These are phyloP conservation scores for Tachycineta bicolor DNA, from an alignment of 2,113 vertebrate genomes.

Conservation along the genomic window DNA sequence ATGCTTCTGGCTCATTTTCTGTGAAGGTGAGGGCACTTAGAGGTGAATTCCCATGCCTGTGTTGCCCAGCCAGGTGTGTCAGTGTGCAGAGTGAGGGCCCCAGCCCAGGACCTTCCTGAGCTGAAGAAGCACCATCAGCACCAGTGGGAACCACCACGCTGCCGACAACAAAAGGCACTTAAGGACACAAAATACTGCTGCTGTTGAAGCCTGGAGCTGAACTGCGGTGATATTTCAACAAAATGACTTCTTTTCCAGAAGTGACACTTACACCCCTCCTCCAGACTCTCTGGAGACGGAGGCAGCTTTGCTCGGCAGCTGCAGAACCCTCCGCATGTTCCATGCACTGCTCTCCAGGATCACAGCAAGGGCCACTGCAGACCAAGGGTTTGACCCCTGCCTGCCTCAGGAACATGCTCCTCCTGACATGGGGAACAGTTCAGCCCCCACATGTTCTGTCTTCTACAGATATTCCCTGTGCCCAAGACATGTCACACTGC, in stretches of 20 bases:
- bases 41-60: not conserved
- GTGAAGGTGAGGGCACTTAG: not conserved
- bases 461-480: not conserved
- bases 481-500: not conserved
- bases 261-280: not conserved
- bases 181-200: not conserved
- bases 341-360: not conserved
- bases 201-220: not conserved
- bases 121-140: not conserved
- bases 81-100: not conserved
- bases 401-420: not conserved
- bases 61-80: not conserved
- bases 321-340: not conserved
- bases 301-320: not conserved
- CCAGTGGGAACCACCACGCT: not conserved
- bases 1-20: not conserved
- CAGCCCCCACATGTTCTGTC: not conserved
- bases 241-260: constrained; percentile 15
- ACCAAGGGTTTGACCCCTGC: not conserved
- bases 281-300: not conserved
- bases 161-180: constrained; percentile 5
- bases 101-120: not conserved
- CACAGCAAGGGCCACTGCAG: not conserved
- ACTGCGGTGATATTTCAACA: not conserved
- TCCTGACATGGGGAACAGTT: accelerated